phyloP scores from a whole-genome alignment of 2,113 vertebrate genomes.

The Miniopterus natalensis region DNA sequence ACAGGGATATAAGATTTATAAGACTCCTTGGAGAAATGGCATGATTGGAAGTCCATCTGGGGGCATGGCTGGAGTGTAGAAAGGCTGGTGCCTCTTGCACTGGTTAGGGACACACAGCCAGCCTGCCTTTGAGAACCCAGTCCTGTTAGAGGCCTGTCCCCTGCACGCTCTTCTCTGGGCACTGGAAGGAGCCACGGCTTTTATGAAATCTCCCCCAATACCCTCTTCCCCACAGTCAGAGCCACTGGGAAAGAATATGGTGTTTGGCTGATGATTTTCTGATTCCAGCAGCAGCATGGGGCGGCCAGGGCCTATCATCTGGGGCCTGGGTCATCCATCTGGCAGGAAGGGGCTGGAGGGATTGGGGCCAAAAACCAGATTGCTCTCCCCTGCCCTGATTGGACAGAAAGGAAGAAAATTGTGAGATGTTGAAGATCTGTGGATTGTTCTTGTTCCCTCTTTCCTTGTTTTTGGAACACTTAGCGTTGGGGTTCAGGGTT shows the following conservation, averaged over 20 bases:
- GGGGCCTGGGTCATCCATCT: neutral
- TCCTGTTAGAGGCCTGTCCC: neutral
- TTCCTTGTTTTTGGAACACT: neutral
- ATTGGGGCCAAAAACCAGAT: neutral
- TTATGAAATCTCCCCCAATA: neutral
- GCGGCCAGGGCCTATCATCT: neutral
- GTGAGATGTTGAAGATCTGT: neutral
- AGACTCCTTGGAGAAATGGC: neutral
- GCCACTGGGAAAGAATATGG: neutral
- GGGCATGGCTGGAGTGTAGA: neutral
- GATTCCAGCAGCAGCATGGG: neutral
- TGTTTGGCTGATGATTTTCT: neutral
- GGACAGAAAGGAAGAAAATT: neutral
- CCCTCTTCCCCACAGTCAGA: neutral
- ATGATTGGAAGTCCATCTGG: neutral
- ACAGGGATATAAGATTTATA: neutral
- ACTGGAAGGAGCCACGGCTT: rapidly evolving
- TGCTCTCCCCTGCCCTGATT: neutral
- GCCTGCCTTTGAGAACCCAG: neutral
- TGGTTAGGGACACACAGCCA: neutral
- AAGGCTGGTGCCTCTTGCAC: neutral
- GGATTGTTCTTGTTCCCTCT: neutral
- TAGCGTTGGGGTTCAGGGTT: neutral
- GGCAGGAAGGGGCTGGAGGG: neutral
- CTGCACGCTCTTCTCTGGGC: rapidly evolving